Evolutionary conservation across 2,888 invertebrate genomes (phyloP), one percentile per base, ranked within the genome.

Genomic region (Clitarchus hookeri): DNA sequence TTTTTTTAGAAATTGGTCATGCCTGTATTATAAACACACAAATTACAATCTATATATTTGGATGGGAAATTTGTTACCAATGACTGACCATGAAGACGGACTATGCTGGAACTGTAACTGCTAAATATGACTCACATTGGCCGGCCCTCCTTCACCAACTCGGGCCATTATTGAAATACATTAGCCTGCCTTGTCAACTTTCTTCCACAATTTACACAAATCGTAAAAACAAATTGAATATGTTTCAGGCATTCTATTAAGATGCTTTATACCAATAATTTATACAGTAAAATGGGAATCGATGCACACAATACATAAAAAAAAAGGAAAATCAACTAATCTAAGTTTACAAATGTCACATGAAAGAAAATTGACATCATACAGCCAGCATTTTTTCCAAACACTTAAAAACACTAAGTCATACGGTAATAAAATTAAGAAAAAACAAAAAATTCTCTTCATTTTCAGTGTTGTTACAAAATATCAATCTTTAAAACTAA

Each of bases 241-340:
- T 19, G 12, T 2, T 53, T 65, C 65, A 65, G 65, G 65, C 65
- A 65, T 65, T 65, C 82, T 82, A 82, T 79, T 79, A 82, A 82
- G 82, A 12, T 86, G 84, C 78, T 83, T 85, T 86, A 85, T 84
- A 82, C 84, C 85, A 85, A 86, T 86, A 86, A 85, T 88, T 88
- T 88, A 87, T 88, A 88, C 88, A 88, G 87, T 87, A 88, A 87
- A 86, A 88, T 85, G 87, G 88, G 87, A 86, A 83, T 86, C 65
- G 26, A 87, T 83, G 54, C 84, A 85, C 88, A 88, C 88, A 86
- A 87, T 88, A 87, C 82, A 82, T 86, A 87, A 87, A 85, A 85
- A 85, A 85, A 85, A 88, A 87, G 87, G 44, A 23, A 65, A 65
- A 84, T 87, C 85, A 84, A 85, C 88, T 88, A 88, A 54, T 85